Evolutionary conservation across 2,113 vertebrate genomes (phyloP), one percentile per base, ranked within the genome.

Genomic region (Colinus virginianus): DNA sequence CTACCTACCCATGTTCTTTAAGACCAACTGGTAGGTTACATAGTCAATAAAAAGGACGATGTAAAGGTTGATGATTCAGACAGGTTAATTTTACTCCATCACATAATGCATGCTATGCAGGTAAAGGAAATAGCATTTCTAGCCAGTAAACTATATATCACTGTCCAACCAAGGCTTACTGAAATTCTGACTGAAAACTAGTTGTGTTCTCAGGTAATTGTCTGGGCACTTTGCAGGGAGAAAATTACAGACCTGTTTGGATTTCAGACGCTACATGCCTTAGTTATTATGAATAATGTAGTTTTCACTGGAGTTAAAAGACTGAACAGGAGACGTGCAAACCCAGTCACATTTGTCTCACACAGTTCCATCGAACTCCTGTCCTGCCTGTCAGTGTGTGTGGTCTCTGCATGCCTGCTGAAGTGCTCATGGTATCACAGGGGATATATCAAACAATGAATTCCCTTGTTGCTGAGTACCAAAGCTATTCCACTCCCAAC

Each of bases 221-320:
- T 10, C 36, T 28, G 32, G 66, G 38, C 8, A 34, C 11, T 87
- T 87, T 72, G 48, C 7, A 7, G 20, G 28, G 25, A 78, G 46
- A 85, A 93, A 77, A 85, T 56, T 63, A 51, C 75, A 92, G 42
- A 63, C 38, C 7, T 42, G 9, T 70, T 70, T 76, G 43, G 9
- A 63, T 82, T 84, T 77, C 28, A 79, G 78, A 51, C 21, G 46
- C 14, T 53, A 0, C 5, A 11, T 53, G 42, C 25, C 32, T 87
- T 69, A 48, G 36, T 74, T 74, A 62, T 66, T 82, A 13, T 36
- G 20, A 77, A 67, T 51, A 59, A 85, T 38, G 13, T 15, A 30
- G 22, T 71, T 93, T 94, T 80, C 42, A 32, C 71, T 83, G 51
- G 42, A 70, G 10, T 85, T 71, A 61, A 82, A 70, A 87, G 34